Percentiles rank a stretch among this genome's conserved stretches.
These are phyloP conservation scores for Belonocnema kinseyi DNA, from an alignment of 1,140 invertebrate species.

Conservation along the genomic window DNA sequence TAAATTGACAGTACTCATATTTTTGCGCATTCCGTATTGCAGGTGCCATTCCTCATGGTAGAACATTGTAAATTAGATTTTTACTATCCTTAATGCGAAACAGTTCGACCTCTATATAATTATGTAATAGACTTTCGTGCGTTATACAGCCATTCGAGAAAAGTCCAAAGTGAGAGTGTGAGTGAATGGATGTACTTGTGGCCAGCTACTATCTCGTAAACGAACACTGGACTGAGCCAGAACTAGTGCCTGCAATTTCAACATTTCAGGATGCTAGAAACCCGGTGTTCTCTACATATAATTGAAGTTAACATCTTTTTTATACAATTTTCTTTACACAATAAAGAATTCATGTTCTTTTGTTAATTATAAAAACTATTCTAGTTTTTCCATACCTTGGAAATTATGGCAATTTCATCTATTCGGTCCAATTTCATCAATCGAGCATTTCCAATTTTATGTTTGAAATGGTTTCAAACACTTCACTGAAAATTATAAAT, in stretches of 20 bases:
- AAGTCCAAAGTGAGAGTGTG: conserved; percentile 41
- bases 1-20: not conserved
- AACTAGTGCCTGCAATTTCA: conserved; percentile 40
- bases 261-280: conserved; percentile 49
- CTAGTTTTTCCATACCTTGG: too few species aligned
- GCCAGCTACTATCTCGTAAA: not conserved
- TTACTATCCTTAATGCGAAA: conserved; percentile 34
- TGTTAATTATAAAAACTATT: too few species aligned
- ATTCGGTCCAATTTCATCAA: too few species aligned
- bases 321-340: not conserved
- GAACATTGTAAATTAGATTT: conserved; percentile 23
- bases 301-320: not conserved
- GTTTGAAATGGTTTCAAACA: too few species aligned
- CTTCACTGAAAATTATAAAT: too few species aligned
- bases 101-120: conserved; percentile 53
- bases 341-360: too few species aligned
- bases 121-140: conserved; percentile 56
- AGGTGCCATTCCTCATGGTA: conserved; percentile 23
- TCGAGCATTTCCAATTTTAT: too few species aligned
- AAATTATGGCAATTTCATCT: too few species aligned
- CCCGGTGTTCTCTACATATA: not conserved
- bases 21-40: not conserved
- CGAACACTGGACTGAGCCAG: not conserved
- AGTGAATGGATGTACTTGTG: conserved; percentile 7
- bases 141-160: conserved; percentile 29